Conservation (phyloP, 2,888 invertebrate species). For the Girardia tigrina region DNA sequence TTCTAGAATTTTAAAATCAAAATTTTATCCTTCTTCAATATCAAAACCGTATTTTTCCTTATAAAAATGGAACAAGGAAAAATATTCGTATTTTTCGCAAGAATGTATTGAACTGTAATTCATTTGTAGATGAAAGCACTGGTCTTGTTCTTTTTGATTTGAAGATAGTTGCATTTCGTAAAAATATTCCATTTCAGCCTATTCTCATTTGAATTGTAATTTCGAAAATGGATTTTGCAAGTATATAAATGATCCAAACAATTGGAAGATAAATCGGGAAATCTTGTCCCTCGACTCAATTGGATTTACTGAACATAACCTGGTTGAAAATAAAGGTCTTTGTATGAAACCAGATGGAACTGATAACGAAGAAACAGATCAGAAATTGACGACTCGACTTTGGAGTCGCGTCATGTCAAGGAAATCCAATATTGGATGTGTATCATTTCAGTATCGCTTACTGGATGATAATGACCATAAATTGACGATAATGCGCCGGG, state of each 20-base stretch:
- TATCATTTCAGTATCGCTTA: background rate
- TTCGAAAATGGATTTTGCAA: conserved; percentile 12
- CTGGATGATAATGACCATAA: background rate
- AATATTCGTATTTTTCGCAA: too few species aligned
- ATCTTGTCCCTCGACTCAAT: background rate
- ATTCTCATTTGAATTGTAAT: conserved; percentile 10
- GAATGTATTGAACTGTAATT: too few species aligned
- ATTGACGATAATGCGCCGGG: conserved; percentile 1
- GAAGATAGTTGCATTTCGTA: too few species aligned
- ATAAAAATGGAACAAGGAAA: too few species aligned
- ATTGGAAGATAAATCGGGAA: conserved; percentile 10
- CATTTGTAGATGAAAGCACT: too few species aligned
- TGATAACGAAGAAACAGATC: background rate
- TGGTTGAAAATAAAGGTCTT: background rate
- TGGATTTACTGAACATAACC: background rate
- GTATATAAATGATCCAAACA: conserved; percentile 1
- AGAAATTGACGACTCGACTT: background rate
- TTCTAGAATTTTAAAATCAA: too few species aligned
- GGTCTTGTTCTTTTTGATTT: too few species aligned
- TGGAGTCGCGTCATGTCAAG: background rate
- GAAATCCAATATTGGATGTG: background rate
- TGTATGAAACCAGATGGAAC: background rate
- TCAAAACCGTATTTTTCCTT: too few species aligned
- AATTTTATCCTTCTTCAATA: too few species aligned
- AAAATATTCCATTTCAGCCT: conserved; percentile 7